Evolutionary conservation across 2,797 vertebrate species (phyloP), one percentile per base, ranked within the genome.

Genomic region (Euthynnus affinis): DNA sequence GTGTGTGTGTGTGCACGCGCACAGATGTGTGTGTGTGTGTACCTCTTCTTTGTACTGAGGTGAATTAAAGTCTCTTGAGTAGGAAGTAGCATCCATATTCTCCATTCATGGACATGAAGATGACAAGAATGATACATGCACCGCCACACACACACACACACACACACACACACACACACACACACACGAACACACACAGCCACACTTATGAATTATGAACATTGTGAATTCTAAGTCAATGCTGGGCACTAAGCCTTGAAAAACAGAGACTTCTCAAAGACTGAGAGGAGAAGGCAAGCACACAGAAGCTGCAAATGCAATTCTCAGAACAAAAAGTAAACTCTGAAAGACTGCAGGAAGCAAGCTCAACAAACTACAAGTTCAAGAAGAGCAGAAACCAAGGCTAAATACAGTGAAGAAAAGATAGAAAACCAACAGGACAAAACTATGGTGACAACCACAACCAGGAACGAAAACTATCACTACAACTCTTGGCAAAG

Each of bases 41-140:
- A 92, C 92, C 94, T 93, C 91, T 82, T 92, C 82, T 94, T 94
- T 92, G 92, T 93, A 95, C 94, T 94, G 94, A 96, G 92, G 85
- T 96, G 93, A 92, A 92, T 95, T 93, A 95, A 86, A 94, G 89
- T 95, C 84, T 96, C 93, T 92, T 96, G 95, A 93, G 93, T 89
- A 70, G 94, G 93, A 79, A 84, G 87, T 37, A 87, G 79, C 81
- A 81, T 95, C 94, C 94, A 95, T 93, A 92, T 95, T 95, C 94
- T 94, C 94, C 92, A 90, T 87, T 93, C 86, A 94, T 88, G 87
- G 93, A 95, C 87, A 96, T 91, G 93, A 94, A 92, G 83, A 84
- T 92, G 91, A 92, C 76, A 74, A 80, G 66, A 71, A 90, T 82
- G 77, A 91, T 78, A 78, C 77, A 83, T 59, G 66, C 70, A 81